Conservation (phyloP, 2,113 vertebrate genomes). For the Gnathonemus echidnorhynchus region DNA sequence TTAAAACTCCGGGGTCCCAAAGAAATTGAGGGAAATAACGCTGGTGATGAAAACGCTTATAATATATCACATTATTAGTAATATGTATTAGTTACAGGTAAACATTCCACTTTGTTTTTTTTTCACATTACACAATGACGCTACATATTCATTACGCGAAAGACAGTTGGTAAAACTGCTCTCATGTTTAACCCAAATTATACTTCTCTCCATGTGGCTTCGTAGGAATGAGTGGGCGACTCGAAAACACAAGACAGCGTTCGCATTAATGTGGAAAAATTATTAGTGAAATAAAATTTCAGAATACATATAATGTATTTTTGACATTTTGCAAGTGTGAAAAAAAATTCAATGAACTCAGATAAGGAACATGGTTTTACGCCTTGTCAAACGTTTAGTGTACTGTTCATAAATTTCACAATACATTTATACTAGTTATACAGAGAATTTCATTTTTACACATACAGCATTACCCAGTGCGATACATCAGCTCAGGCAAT, state of each 20-base stretch:
- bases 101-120: background rate
- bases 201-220: background rate
- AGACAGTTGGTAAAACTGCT: background rate
- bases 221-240: background rate
- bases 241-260: background rate
- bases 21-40: background rate
- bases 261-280: background rate
- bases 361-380: background rate
- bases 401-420: background rate
- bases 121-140: background rate
- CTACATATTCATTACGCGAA: background rate
- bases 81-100: background rate
- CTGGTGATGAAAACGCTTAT: background rate
- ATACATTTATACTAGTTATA: background rate
- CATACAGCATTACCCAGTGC: background rate
- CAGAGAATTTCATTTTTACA: background rate
- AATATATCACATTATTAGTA: background rate
- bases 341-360: background rate
- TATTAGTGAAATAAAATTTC: background rate
- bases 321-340: background rate
- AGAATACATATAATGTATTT: background rate
- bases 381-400: background rate
- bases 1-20: background rate
- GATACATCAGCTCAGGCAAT: background rate
- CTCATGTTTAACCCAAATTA: background rate